Evolutionary conservation across 2,888 invertebrate genomes (phyloP), one percentile per base, ranked within the genome.

Genomic region (Parthenolecanium corni): DNA sequence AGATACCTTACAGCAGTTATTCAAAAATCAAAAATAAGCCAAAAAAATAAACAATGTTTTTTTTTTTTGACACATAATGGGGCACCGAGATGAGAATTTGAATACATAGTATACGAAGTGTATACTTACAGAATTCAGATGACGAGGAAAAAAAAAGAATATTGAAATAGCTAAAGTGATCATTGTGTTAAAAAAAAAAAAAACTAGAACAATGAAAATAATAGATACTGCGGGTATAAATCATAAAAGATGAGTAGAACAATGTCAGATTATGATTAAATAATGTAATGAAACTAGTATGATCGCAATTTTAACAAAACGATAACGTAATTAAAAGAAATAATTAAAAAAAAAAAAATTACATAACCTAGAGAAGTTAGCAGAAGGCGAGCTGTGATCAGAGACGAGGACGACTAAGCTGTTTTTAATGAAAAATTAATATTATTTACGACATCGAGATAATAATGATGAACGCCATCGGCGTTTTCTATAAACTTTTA

Each of bases 401-500:
- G 49, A 58, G 58, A 58, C 58, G 58, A 58, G 58, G 58, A 58
- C 58, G 49, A 58, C 44, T 58, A 46, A 58, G 49, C 47, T 31
- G 58, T 58, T 58, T 58, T 58, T 58, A 58, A 58, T 58, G 58
- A 58, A 58, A 58, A 58, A 58, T 58, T 58, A 58, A 49, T 58
- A 49, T 58, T 58, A 49, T 36, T 31, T 52, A 52, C 52, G 58
- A 58, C 51, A 47, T 58, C 58, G 58, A 58, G 21, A 58, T 58
- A 49, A 58, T 58, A 36, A 58, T 21, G 38, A 49, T 47, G 58
- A 49, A 38, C 25, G 36, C 31, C 16, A 47, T 47, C 21, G 49
- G 31, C 31, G 58, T 36, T 47, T 14, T 16, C 36, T 31, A 25
- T 49, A 47, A 58, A 47, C 58, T 58, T 58, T 58, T 58, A 58